phyloP scores from a whole-genome alignment of 2,888 invertebrate genomes.

The Toxonevra muliebris region DNA sequence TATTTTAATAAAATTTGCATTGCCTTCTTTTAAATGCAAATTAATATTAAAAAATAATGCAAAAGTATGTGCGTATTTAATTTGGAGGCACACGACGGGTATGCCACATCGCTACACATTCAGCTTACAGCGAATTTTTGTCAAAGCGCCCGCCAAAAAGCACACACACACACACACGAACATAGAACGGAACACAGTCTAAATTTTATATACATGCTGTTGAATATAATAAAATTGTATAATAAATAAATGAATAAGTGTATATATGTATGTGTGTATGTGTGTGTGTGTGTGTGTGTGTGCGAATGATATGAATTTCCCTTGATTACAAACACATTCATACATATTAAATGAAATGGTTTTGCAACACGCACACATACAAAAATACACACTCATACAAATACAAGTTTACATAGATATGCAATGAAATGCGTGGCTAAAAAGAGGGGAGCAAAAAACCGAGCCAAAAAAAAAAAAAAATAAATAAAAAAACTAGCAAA shows the following conservation, averaged over 20 bases:
- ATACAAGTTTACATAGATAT: not conserved
- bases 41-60: constrained; percentile 3
- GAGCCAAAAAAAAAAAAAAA: no score
- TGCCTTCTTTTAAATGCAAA: not conserved
- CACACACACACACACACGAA: no score
- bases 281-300: constrained; percentile 8
- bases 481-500: constrained; percentile 1
- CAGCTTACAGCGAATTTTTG: not conserved
- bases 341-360: constrained; percentile 30
- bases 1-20: not conserved
- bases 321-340: constrained; percentile 31
- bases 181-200: not conserved
- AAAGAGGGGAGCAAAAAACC: not conserved
- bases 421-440: not conserved
- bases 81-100: not conserved
- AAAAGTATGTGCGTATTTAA: not conserved
- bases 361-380: constrained; percentile 8
- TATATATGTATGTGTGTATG: constrained; percentile 11
- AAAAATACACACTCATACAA: constrained; percentile 1
- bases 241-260: constrained; percentile 25
- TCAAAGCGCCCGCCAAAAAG: constrained; percentile 1
- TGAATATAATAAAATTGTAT: constrained; percentile 14
- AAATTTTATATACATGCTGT: not conserved
- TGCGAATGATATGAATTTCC: constrained; percentile 26
- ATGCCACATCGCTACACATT: not conserved